Conservation (phyloP, 2,797 vertebrate species). For the Parotocinclus haroldoi region DNA sequence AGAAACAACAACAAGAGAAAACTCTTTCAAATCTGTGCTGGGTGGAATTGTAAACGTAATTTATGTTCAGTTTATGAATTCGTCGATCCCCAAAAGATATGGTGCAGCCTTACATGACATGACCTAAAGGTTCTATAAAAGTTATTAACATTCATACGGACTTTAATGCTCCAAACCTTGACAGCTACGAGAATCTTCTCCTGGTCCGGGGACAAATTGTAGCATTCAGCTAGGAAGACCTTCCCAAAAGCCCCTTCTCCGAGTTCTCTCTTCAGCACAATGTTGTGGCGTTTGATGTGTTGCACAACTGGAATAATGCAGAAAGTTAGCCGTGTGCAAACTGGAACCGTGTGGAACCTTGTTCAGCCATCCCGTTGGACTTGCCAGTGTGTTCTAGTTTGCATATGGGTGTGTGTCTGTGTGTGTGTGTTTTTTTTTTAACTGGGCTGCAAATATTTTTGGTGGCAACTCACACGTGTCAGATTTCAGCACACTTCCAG, state of each 20-base stretch:
- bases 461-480: slow-evolving; percentile 91
- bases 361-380: too few relatives aligned
- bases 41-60: too few relatives aligned
- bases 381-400: neutral
- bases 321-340: neutral
- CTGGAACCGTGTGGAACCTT: too few relatives aligned
- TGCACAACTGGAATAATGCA: slow-evolving; percentile 81
- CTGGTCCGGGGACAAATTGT: slow-evolving; percentile 90
- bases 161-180: slow-evolving; percentile 76
- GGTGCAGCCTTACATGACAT: too few relatives aligned
- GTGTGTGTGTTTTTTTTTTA: neutral
- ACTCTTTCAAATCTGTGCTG: too few relatives aligned
- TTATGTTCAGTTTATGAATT: too few relatives aligned
- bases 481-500: slow-evolving; percentile 90
- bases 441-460: too few relatives aligned
- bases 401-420: slow-evolving; percentile 7
- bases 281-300: slow-evolving; percentile 98
- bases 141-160: too few relatives aligned
- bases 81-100: too few relatives aligned
- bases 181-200: slow-evolving; percentile 97
- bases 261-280: slow-evolving; percentile 93
- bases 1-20: too few relatives aligned
- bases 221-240: slow-evolving; percentile 97
- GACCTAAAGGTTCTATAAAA: too few relatives aligned
- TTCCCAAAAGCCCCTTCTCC: slow-evolving; percentile 98